Evolutionary conservation across 2,888 invertebrate species (phyloP).

Genomic region (Glaucopsyche alexis): DNA sequence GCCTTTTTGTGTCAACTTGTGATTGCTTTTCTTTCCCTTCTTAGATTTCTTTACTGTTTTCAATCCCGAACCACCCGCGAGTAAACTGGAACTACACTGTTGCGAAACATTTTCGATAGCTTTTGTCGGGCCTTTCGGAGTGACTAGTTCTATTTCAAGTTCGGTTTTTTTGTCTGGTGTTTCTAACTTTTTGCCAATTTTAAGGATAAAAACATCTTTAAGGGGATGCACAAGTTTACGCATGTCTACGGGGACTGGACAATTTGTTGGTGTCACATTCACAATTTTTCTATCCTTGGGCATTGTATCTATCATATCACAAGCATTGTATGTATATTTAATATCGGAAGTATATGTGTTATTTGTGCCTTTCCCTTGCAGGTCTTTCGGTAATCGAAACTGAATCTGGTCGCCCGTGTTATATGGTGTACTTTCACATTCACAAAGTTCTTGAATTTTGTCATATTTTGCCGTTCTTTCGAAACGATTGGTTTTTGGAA

Average conservation of each 20-base stretch:
- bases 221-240: slow-evolving; percentile 59
- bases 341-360: slow-evolving; percentile 60
- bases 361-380: slow-evolving; percentile 48
- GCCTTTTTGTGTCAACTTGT: slow-evolving; percentile 44
- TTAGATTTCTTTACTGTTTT: slow-evolving; percentile 38
- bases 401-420: slow-evolving; percentile 71
- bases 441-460: slow-evolving; percentile 65
- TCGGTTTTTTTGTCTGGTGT: slow-evolving; percentile 71
- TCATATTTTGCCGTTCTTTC: slow-evolving; percentile 66
- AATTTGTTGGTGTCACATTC: slow-evolving; percentile 67
- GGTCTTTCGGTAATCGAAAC: slow-evolving; percentile 62
- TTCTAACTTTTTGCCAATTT: slow-evolving; percentile 72
- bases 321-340: slow-evolving; percentile 60
- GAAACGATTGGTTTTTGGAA: slow-evolving; percentile 64
- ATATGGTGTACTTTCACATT: slow-evolving; percentile 61
- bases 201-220: slow-evolving; percentile 72
- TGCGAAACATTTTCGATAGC: slow-evolving; percentile 48
- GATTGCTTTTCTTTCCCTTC: slow-evolving; percentile 44
- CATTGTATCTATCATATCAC: slow-evolving; percentile 46
- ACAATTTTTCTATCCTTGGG: slow-evolving; percentile 53
- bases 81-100: slow-evolving; percentile 51
- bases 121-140: slow-evolving; percentile 59
- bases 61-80: slow-evolving; percentile 24
- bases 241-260: slow-evolving; percentile 65
- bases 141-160: slow-evolving; percentile 70